Conservation (phyloP, 2,888 invertebrate species). For the Alloscopus bannaensis region DNA sequence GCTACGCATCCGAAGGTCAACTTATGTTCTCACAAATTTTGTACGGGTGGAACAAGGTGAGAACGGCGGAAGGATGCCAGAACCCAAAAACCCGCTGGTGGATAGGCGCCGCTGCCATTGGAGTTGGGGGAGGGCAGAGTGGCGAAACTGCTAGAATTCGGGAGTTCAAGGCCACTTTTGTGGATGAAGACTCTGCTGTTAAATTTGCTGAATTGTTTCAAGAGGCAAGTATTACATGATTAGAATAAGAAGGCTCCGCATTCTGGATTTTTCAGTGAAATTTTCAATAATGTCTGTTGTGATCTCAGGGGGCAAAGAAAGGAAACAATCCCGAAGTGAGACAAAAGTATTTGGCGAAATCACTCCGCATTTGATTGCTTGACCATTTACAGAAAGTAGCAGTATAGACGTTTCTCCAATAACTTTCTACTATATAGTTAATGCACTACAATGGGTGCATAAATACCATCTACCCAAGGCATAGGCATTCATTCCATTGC, state of each 20-base stretch:
- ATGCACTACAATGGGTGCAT: too few species aligned
- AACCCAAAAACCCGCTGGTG: constrained; percentile 56
- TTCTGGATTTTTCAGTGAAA: too few species aligned
- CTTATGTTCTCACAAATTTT: constrained; percentile 51
- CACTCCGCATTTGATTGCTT: constrained; percentile 24
- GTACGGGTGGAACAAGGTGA: constrained; percentile 57
- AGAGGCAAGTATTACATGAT: too few species aligned
- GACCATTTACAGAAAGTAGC: too few species aligned
- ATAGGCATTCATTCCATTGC: too few species aligned
- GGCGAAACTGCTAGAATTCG: constrained; percentile 58
- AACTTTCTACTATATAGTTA: too few species aligned
- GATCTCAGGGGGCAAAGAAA: constrained; percentile 41
- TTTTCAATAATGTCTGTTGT: constrained; percentile 1
- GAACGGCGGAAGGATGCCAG: constrained; percentile 39
- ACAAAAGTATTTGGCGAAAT: constrained; percentile 51
- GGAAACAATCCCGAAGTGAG: constrained; percentile 58
- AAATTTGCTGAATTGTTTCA: constrained; percentile 63
- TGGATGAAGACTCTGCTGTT: constrained; percentile 48
- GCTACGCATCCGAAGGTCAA: constrained; percentile 33
- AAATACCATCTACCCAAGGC: too few species aligned
- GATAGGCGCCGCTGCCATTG: constrained; percentile 63
- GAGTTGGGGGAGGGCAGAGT: constrained; percentile 28
- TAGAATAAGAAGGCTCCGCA: too few species aligned
- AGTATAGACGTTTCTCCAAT: too few species aligned
- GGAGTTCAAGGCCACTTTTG: constrained; percentile 60